Evolutionary conservation across 2,113 vertebrate species (phyloP).

Genomic region (Callospermophilus lateralis): DNA sequence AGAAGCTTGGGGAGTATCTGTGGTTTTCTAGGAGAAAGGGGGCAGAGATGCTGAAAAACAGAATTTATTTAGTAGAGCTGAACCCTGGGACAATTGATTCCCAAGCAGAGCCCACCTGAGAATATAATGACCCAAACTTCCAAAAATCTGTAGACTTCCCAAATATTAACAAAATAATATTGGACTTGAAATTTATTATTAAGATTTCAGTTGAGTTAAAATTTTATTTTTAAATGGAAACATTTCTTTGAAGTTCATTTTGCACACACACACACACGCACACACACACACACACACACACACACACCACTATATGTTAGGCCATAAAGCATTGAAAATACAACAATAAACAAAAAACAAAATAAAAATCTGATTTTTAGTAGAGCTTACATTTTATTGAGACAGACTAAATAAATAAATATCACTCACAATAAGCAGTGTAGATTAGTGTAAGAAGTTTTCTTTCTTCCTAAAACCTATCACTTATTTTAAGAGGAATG

Average conservation of each 20-base stretch:
- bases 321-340: background rate
- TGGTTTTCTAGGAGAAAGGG: slow-evolving; percentile 6
- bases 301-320: background rate
- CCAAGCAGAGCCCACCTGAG: background rate
- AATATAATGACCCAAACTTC: background rate
- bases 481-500: background rate
- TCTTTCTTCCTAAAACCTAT: slow-evolving; percentile 11
- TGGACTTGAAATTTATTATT: slow-evolving; percentile 38
- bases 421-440: background rate
- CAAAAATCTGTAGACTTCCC: background rate
- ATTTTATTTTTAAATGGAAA: slow-evolving; percentile 16
- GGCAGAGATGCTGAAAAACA: slow-evolving; percentile 18
- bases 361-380: background rate
- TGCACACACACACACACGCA: no score
- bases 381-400: background rate
- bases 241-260: background rate
- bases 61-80: slow-evolving; percentile 18
- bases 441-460: background rate
- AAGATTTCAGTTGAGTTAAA: slow-evolving; percentile 1
- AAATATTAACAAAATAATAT: slow-evolving; percentile 49
- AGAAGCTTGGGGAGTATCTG: background rate
- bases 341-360: background rate
- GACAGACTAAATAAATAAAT: slow-evolving; percentile 2
- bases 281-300: no score
- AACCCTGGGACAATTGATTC: slow-evolving; percentile 8